A percentile compares a stretch with the other conserved stretches of the same genome.
These are phyloP conservation scores for Neoseiulus cucumeris DNA, from an alignment of 1,140 invertebrate genomes.

Conservation along the genomic window DNA sequence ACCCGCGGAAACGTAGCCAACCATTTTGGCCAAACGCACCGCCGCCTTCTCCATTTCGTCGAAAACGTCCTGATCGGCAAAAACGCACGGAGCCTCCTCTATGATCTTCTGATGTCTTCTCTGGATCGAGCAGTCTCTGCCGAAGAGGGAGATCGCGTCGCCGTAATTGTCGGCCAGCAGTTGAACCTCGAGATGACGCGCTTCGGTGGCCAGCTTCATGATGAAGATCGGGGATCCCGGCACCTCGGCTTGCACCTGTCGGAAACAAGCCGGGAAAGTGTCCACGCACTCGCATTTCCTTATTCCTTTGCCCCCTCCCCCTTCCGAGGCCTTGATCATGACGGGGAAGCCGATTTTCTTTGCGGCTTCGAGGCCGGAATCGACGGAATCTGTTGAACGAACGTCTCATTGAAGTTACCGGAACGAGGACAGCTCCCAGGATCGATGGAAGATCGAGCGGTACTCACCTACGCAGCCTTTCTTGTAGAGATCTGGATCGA, in stretches of 20 bases:
- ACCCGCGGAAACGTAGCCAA: slow-evolving; percentile 93
- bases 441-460: slow-evolving; percentile 52
- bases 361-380: slow-evolving; percentile 34
- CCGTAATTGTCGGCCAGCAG: slow-evolving; percentile 92
- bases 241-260: slow-evolving; percentile 90
- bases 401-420: neutral
- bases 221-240: slow-evolving; percentile 94
- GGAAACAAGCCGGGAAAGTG: slow-evolving; percentile 73
- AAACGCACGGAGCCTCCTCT: slow-evolving; percentile 89
- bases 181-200: slow-evolving; percentile 93
- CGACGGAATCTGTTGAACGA: neutral
- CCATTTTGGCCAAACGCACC: slow-evolving; percentile 92
- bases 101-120: slow-evolving; percentile 98
- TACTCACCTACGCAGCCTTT: slow-evolving; percentile 68
- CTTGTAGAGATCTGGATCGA: slow-evolving; percentile 72
- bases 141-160: slow-evolving; percentile 94
- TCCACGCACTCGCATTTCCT: slow-evolving; percentile 75
- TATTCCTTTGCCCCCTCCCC: slow-evolving; percentile 97
- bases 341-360: slow-evolving; percentile 90
- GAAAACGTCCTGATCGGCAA: slow-evolving; percentile 73
- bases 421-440: no score
- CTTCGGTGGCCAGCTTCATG: slow-evolving; percentile 91
- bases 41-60: slow-evolving; percentile 97
- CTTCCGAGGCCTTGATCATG: slow-evolving; percentile 99
- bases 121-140: slow-evolving; percentile 96